Base-by-base conservation (phyloP, 2,113 vertebrate species). In the Tricholaema leucomelas region DNA sequence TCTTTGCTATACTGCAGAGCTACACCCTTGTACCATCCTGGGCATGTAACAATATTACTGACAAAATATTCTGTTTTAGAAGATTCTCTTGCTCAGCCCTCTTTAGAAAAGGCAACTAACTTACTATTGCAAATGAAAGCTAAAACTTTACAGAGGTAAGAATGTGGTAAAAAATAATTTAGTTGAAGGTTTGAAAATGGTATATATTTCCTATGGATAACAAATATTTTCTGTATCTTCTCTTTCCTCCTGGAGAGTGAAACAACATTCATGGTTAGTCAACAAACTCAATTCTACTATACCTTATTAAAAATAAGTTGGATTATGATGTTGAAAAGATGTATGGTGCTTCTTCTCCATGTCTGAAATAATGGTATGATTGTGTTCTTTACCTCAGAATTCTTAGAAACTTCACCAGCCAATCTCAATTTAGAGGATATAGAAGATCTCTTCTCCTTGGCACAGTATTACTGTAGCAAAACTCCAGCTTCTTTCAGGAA, bases 381-480 rank as follows among this genome's bases (percentile, higher is more conserved):
- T 83, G 5, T n/a, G 19, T 95, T 97, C 42, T 94, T 96, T 97
- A 14, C 97, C 94, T 89, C 90, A 99, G 99, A 98, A 92, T 98
- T 98, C 90, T 98, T 99, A 90, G 98, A 99, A 96, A 97, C 91
- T 8, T 99, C 98, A 60, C 99, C 99, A 74, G 97, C 98, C 88
- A 98, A 98, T 87, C 97, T 99, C 30, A 98, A 99, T 86, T 67
- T 97, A 23, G 98, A 99, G 85, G 99, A 99, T 91, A 98, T 98
- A 95, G 99, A 99, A 91, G 99, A 99, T 95, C 97, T 99, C 83
- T 99, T 99, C 95, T 98, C 98, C 90, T 93, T 99, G 97, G 99
- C 99, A 33, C 99, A 99, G 67, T 99, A 99, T 97, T 99, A 99
- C 95, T 98, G 98, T 97, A 99, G 98, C 97, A 99, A 98, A 97